Base-by-base conservation (phyloP, 2,888 invertebrate species). In the Chloroclysta siterata region DNA sequence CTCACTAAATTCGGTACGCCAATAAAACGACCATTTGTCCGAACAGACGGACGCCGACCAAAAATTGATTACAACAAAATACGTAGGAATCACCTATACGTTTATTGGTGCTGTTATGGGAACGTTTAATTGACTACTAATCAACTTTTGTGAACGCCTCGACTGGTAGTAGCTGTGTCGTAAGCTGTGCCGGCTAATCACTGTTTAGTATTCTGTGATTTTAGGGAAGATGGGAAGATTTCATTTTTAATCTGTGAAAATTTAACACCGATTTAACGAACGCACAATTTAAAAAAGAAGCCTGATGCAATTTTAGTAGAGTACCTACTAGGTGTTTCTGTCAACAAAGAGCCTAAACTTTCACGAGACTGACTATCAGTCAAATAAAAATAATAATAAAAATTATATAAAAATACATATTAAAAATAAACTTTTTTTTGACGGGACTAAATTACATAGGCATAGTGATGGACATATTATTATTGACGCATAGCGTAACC, bases 31-130 rank as follows among this genome's bases (percentile, higher is more conserved):
- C 82, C 85, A 88, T 89, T 87, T 84, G 85, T 85, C 82, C 81
- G 78, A 79, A 84, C 88, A 92, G 90, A 91, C 89, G 88, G 78
- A 87, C 79, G 90, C 92, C 92, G 91, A 82, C 91, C 80, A 84
- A 88, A 81, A 89, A 90, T 91, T 93, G 90, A 93, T 93, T 93
- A 90, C 87, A 85, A 90, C 89, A 90, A 91, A 92, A 92, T 90
- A 87, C 90, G 83, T 83, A 82, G 85, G 85, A 89, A 91, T 89
- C 87, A 89, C 89, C 87, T 84, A 86, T 83, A 89, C 88, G 80
- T 91, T 92, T 92, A 92, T 92, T 88, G 88, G 76, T 73, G 89
- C 82, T 89, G 86, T 91, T 90, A 90, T 89, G 87, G 84, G 85
- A 85, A 88, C 80, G 78, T 79, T 84, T 92, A 92, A 92, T 92